Percentiles rank a stretch among this genome's conserved stretches.
These are phyloP conservation scores for Mastigias papua DNA, from an alignment of 30 jellyfish, hydroid and myxozoan species.

Conservation along the genomic window DNA sequence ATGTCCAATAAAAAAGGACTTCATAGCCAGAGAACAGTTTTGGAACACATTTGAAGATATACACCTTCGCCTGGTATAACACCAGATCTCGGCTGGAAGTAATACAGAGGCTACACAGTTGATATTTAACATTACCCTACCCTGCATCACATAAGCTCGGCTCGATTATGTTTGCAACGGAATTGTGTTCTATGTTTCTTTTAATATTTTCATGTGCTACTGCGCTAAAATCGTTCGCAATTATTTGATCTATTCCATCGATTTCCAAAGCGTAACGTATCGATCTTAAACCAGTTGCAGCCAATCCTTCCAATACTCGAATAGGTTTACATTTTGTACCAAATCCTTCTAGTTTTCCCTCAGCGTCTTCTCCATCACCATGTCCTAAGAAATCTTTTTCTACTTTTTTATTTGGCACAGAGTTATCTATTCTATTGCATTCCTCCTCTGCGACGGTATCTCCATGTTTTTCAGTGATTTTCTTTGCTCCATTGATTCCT, in stretches of 20 bases:
- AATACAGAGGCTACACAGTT: background rate
- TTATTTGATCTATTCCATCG: slow-evolving; percentile 49
- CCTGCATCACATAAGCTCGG: slow-evolving; percentile 88
- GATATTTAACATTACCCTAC: slow-evolving; percentile 29
- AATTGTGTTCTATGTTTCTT: slow-evolving; percentile 71
- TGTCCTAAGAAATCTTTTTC: background rate
- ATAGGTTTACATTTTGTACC: background rate
- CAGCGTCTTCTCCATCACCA: background rate
- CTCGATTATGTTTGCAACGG: slow-evolving; percentile 55
- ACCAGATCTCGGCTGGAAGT: background rate
- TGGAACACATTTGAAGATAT: too few relatives aligned
- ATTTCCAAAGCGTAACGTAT: slow-evolving; percentile 91
- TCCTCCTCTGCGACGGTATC: background rate
- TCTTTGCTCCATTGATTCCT: background rate
- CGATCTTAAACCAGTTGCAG: slow-evolving; percentile 98
- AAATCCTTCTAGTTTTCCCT: background rate
- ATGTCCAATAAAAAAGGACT: too few relatives aligned
- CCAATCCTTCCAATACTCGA: slow-evolving; percentile 86
- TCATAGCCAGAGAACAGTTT: too few relatives aligned
- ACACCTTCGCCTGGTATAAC: too few relatives aligned
- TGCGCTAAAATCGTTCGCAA: slow-evolving; percentile 89
- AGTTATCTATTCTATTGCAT: background rate
- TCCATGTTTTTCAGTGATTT: background rate
- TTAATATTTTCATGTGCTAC: slow-evolving; percentile 85
- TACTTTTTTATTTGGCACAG: background rate